Base-by-base conservation (phyloP, 2,113 vertebrate species). In the Hippocampus zosterae region DNA sequence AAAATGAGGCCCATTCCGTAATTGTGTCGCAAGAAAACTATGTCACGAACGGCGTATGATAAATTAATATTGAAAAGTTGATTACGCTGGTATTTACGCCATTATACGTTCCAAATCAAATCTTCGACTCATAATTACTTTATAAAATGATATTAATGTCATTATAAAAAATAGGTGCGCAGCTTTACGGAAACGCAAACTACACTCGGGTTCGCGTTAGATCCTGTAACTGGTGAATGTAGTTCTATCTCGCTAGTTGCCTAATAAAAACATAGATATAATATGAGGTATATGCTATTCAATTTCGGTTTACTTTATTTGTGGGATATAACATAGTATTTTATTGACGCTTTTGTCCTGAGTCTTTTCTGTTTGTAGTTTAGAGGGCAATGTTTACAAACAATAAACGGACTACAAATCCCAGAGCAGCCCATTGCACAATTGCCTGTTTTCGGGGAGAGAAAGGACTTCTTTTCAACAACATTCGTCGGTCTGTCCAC, bases 361-460 rank as follows among this genome's bases (percentile, higher is more conserved):
- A 52, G 37, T n/a, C 0, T 1, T n/a, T 11, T n/a, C 9, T 13
- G 48, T n/a, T 53, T 19, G 16, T 8, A 5, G 15, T 0, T 11
- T 25, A 1, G 6, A 57, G 74, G 4, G 3, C 29, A 25, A 62
- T 71, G 48, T 46, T 73, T 72, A 73, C 68, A 59, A 7, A 8
- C 40, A 40, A 16, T 1, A 4, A 25, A 4, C n/a, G 74, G 73
- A 90, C 88, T 89, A 87, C 86, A 88, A 87, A 23, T 90, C 88
- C 91, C 91, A 65, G 3, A 86, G 48, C 16, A 12, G 11, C 74
- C 60, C 27, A 25, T 5, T 50, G 71, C 44, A 68, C 60, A 37
- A 55, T 67, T 74, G 76, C 52, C 76, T 77, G 79, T 84, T 81
- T 84, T 75, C 63, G 79, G 67, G 71, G 68, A 50, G 62, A 73